Conservation (phyloP, 2,113 vertebrate species). For the Aythya baeri region DNA sequence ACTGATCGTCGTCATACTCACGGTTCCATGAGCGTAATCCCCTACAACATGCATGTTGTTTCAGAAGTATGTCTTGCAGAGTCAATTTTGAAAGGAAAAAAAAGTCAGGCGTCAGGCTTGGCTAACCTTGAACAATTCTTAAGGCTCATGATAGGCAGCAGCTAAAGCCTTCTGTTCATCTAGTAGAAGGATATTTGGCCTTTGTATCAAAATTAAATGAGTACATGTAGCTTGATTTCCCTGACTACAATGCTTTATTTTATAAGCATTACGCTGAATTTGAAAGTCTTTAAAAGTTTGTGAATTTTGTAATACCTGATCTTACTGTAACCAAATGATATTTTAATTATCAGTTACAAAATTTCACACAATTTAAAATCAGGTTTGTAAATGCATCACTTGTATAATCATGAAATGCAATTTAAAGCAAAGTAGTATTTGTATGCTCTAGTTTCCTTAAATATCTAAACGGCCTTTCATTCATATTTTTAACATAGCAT, state of each 20-base stretch:
- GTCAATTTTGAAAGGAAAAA: neutral
- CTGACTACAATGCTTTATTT: neutral
- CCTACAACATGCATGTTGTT: neutral
- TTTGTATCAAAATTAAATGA: neutral
- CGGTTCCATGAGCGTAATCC: fast-evolving
- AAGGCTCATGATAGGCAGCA: neutral
- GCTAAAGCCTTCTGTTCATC: neutral
- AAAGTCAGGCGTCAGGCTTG: neutral
- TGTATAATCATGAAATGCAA: neutral
- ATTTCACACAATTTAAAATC: neutral
- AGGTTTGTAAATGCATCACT: neutral
- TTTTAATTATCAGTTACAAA: neutral
- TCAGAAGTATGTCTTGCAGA: neutral
- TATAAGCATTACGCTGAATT: neutral
- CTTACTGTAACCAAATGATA: neutral
- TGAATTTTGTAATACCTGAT: too few relatives aligned
- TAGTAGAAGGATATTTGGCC: neutral
- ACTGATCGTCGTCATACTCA: neutral
- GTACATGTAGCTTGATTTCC: neutral
- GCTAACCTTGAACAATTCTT: neutral
- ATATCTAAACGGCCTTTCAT: neutral
- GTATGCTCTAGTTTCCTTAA: neutral
- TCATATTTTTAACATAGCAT: neutral
- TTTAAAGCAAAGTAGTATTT: neutral
- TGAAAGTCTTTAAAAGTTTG: neutral